A percentile compares a stretch with the other conserved stretches of the same genome.
These are phyloP conservation scores for Otolemur garnettii DNA, from an alignment of 2,113 vertebrate genomes.

Conservation along the genomic window DNA sequence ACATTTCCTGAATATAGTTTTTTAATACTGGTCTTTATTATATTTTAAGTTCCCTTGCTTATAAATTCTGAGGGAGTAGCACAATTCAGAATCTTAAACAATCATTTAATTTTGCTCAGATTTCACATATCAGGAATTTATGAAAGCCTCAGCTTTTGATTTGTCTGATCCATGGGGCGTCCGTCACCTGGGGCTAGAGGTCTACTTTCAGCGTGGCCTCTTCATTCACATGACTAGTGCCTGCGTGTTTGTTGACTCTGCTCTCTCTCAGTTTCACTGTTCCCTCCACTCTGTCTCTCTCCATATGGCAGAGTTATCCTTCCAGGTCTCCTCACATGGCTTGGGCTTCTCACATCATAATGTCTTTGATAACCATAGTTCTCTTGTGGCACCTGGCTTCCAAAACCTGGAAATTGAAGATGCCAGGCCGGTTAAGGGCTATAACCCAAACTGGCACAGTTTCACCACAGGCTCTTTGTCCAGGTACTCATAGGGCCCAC, in stretches of 20 bases:
- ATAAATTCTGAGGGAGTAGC: neutral
- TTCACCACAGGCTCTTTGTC: neutral
- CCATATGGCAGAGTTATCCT: neutral
- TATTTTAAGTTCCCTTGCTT: neutral
- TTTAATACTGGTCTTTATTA: neutral
- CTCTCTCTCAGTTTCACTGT: neutral
- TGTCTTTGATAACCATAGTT: neutral
- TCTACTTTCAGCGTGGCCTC: neutral
- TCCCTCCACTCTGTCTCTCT: neutral
- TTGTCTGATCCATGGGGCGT: neutral
- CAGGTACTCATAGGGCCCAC: neutral
- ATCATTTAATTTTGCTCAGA: neutral
- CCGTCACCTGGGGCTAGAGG: neutral
- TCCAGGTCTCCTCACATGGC: neutral
- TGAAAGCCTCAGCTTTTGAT: neutral
- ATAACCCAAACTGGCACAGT: neutral
- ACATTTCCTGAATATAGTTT: neutral
- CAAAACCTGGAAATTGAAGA: neutral
- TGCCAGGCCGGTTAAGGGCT: neutral
- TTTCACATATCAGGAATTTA: neutral
- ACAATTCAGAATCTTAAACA: neutral
- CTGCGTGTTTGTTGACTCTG: neutral
- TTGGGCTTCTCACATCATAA: neutral
- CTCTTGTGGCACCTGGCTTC: neutral
- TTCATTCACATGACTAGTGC: neutral